Conservation (phyloP, 2,888 invertebrate genomes). For the Rhogogaster chlorosoma region DNA sequence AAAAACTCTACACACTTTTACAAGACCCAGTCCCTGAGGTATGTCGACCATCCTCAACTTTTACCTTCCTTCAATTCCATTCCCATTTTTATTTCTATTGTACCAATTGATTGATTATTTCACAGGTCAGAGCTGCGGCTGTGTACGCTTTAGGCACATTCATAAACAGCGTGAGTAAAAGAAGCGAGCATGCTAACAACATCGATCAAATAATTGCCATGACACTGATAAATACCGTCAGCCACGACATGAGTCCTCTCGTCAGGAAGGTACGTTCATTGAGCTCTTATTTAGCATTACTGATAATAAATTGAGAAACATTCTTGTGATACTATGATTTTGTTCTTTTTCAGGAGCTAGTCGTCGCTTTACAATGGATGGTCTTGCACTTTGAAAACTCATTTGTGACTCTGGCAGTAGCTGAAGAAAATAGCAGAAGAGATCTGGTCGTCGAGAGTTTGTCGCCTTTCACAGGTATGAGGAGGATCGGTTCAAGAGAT, state of each 20-base stretch:
- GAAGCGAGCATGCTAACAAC: conserved; percentile 95
- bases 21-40: conserved; percentile 93
- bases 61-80: neutral
- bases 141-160: conserved; percentile 97
- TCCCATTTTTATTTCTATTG: conserved; percentile 34
- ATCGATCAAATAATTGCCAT: conserved; percentile 96
- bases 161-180: conserved; percentile 89
- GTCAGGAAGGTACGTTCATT: conserved; percentile 84
- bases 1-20: conserved; percentile 92
- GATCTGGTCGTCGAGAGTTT: conserved; percentile 75
- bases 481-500: conserved; percentile 77
- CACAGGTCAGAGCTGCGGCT: conserved; percentile 92
- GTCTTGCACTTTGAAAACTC: conserved; percentile 93
- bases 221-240: conserved; percentile 88
- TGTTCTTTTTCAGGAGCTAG: conserved; percentile 83
- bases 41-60: conserved; percentile 37
- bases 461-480: conserved; percentile 75
- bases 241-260: conserved; percentile 91
- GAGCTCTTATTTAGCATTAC: neutral
- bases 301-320: neutral
- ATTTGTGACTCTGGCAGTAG: conserved; percentile 86
- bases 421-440: conserved; percentile 81
- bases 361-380: conserved; percentile 92
- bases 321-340: neutral
- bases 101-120: conserved; percentile 30